Evolutionary conservation across 2,888 invertebrate genomes (phyloP), one percentile per base, ranked within the genome.

Genomic region (Odontocolon sp.): DNA sequence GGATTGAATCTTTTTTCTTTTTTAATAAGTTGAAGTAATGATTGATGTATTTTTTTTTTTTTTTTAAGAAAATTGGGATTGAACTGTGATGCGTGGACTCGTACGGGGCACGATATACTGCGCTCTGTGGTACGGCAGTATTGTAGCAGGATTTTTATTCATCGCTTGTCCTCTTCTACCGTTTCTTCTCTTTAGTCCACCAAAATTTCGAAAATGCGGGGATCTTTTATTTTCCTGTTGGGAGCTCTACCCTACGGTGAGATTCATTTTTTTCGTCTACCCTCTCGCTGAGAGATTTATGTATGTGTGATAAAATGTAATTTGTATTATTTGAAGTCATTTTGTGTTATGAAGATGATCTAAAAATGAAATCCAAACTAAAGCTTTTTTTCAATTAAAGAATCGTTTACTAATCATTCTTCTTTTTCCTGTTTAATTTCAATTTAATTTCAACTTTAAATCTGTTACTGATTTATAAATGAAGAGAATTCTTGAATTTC

Each of bases 241-340:
- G 96, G 96, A 96, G 90, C 92, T 95, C 69, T 96, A 95, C 90
- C 95, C 96, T 63, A 95, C 96, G 89, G 96, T 96, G 92, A 94
- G 94, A 36, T 63, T 47, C 1, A 8, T 47, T n/a, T 21, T 47
- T 21, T 45, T 21, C 2, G 5, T 45, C 21, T 6, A 8, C 2
- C 2, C 16, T 42, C 42, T n/a, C n/a, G n/a, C n/a, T n/a, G n/a
- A n/a, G n/a, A n/a, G n/a, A 4, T 40, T 14, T 14, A 40, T 40
- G 14, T 16, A 40, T 16, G 1, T 5, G 2, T 3, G 3, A 1
- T 8, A 38, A 8, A 38, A 9, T 38, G 4, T 14, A 4, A n/a
- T 67, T 21, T 54, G 42, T 9, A 3, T 36, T n/a, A 21, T 38
- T 40, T n/a, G n/a, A n/a, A n/a, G n/a, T n/a, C n/a, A n/a, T n/a